A percentile compares a stretch with the other conserved stretches of the same genome.
Conservation (phyloP, 2,113 vertebrate species). For the Lontra canadensis region DNA sequence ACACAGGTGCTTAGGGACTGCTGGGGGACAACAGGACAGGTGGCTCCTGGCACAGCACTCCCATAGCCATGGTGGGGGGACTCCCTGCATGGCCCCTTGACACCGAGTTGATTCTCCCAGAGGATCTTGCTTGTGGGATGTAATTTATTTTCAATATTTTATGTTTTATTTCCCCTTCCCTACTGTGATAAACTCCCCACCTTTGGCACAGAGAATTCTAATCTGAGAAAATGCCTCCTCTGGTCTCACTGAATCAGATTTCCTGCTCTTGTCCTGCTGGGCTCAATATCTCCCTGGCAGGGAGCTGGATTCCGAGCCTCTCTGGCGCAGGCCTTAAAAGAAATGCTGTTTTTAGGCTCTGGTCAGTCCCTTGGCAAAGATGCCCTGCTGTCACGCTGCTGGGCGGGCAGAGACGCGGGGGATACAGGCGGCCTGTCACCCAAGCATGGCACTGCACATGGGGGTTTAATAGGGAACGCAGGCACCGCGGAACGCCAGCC, state of each 20-base stretch:
- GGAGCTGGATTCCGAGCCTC: neutral
- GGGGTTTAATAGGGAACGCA: neutral
- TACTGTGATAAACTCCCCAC: slow-evolving; percentile 65
- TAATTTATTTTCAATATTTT: slow-evolving; percentile 66
- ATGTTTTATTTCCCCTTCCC: slow-evolving; percentile 53
- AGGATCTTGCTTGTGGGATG: slow-evolving; percentile 42
- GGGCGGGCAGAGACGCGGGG: neutral
- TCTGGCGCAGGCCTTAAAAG: slow-evolving; percentile 34
- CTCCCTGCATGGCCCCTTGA: neutral
- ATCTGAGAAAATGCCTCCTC: slow-evolving; percentile 66
- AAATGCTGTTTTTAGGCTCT: slow-evolving; percentile 55
- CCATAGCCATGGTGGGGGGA: neutral
- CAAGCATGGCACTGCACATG: rapidly evolving
- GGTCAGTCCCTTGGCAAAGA: neutral
- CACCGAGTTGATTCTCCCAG: neutral
- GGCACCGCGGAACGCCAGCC: neutral
- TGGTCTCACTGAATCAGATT: slow-evolving; percentile 56
- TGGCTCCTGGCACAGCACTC: neutral
- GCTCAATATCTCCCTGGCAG: slow-evolving; percentile 46
- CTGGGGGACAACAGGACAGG: neutral
- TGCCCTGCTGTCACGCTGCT: neutral
- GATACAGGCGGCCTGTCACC: neutral
- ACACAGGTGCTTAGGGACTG: neutral
- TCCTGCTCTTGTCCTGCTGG: slow-evolving; percentile 51
- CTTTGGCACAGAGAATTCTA: slow-evolving; percentile 64